These are phyloP conservation scores for Macrostomum lignano DNA, from an alignment of 1,140 invertebrate genomes.

Conservation along the genomic window DNA sequence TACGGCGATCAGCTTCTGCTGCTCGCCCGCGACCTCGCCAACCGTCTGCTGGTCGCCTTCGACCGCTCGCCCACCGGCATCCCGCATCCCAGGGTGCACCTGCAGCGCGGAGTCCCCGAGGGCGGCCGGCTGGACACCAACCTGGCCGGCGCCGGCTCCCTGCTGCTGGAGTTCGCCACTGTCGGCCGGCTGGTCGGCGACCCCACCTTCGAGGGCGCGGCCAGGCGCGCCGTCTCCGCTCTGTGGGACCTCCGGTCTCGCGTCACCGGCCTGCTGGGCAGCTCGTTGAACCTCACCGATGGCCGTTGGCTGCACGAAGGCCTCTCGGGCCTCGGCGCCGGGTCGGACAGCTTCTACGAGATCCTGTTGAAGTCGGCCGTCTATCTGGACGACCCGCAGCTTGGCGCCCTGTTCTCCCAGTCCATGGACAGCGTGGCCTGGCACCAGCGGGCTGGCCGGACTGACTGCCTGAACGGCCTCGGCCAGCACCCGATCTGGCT, in stretches of 20 bases:
- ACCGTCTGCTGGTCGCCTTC: constrained; percentile 35
- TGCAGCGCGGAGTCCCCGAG: constrained; percentile 32
- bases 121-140: constrained; percentile 36
- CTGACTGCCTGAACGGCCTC: constrained; percentile 33
- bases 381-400: not conserved
- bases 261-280: constrained; percentile 37
- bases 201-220: constrained; percentile 35
- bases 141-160: constrained; percentile 37
- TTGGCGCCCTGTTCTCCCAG: not conserved
- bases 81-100: constrained; percentile 37
- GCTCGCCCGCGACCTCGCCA: constrained; percentile 36
- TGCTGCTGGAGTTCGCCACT: constrained; percentile 38
- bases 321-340: constrained; percentile 39
- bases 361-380: constrained; percentile 35
- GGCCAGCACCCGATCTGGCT: constrained; percentile 40
- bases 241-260: constrained; percentile 34
- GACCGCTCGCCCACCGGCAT: constrained; percentile 30
- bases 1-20: constrained; percentile 36
- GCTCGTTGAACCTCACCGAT: constrained; percentile 35
- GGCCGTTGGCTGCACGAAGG: constrained; percentile 36
- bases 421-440: not conserved
- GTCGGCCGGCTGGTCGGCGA: constrained; percentile 35
- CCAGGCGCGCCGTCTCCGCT: constrained; percentile 31
- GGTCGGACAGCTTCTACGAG: constrained; percentile 41
- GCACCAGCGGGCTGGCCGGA: constrained; percentile 14